phyloP scores from a whole-genome alignment of 37 sponge, comb jelly and placozoan genomes.

The Chondrilla cf. caribensis region DNA sequence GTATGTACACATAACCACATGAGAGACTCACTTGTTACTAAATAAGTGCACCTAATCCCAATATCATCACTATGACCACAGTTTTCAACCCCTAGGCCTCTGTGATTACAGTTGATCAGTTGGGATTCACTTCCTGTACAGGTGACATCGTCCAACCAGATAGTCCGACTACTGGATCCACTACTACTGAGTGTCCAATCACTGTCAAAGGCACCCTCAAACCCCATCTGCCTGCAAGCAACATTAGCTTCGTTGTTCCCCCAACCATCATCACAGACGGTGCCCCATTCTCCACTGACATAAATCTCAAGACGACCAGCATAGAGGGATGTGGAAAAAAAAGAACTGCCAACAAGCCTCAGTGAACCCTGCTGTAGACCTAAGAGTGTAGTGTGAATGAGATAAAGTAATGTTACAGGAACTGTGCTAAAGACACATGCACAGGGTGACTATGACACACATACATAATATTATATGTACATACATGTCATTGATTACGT shows the following conservation, averaged over 20 bases:
- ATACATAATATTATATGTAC: no score
- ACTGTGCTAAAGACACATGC: no score
- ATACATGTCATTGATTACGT: no score
- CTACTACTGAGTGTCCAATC: neutral
- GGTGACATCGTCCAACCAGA: conserved; percentile 16
- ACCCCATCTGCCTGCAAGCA: conserved; percentile 16
- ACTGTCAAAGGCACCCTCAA: neutral
- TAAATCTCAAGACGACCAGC: conserved; percentile 18
- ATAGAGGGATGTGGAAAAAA: neutral
- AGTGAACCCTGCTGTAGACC: neutral
- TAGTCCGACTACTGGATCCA: conserved; percentile 1
- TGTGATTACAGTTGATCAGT: neutral
- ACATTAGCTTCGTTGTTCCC: neutral
- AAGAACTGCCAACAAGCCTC: neutral
- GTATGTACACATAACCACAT: no score
- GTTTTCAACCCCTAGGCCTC: neutral
- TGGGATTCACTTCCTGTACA: neutral
- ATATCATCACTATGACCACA: conserved; percentile 16
- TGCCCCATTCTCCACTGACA: neutral
- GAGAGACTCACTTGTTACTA: no score
- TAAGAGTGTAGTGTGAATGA: no score
- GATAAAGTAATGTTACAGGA: no score
- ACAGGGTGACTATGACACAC: no score
- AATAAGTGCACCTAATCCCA: neutral
- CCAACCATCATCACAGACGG: conserved; percentile 23